Evolutionary conservation across 2,113 vertebrate genomes (phyloP).

Genomic region (Microcebus jonahi): DNA sequence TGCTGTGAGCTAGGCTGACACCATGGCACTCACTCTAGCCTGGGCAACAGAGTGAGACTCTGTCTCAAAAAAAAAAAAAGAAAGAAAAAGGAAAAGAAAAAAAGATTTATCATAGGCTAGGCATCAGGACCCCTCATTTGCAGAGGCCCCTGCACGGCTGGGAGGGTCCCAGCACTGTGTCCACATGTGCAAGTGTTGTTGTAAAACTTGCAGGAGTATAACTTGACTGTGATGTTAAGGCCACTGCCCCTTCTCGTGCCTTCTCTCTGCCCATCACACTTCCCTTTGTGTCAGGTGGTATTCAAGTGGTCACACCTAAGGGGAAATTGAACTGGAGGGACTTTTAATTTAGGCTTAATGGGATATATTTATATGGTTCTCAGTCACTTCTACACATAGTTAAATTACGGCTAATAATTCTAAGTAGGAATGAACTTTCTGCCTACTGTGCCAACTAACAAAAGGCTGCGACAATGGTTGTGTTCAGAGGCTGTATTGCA

Average conservation of each 20-base stretch:
- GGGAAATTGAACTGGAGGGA: neutral
- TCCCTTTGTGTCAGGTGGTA: neutral
- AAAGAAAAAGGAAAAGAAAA: rapidly evolving
- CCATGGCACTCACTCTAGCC: no score
- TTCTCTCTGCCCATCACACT: neutral
- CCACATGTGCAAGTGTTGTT: neutral
- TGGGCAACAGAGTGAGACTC: no score
- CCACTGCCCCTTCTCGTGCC: neutral
- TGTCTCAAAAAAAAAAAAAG: no score
- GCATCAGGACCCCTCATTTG: neutral
- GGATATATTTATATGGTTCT: neutral
- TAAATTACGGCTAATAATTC: neutral
- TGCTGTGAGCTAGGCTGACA: no score
- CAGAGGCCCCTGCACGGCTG: neutral
- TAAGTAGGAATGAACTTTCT: neutral
- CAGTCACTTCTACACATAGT: neutral
- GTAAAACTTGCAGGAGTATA: neutral
- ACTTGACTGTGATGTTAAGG: neutral
- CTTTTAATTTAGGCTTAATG: neutral
- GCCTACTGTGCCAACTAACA: neutral
- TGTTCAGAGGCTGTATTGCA: neutral
- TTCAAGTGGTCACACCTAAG: neutral
- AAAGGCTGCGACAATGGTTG: neutral
- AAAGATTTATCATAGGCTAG: neutral
- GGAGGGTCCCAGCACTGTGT: neutral